A percentile compares a stretch with the other conserved stretches of the same genome.
phyloP scores from a whole-genome alignment of 2,113 vertebrate genomes.

The Tachysurus vachellii region DNA sequence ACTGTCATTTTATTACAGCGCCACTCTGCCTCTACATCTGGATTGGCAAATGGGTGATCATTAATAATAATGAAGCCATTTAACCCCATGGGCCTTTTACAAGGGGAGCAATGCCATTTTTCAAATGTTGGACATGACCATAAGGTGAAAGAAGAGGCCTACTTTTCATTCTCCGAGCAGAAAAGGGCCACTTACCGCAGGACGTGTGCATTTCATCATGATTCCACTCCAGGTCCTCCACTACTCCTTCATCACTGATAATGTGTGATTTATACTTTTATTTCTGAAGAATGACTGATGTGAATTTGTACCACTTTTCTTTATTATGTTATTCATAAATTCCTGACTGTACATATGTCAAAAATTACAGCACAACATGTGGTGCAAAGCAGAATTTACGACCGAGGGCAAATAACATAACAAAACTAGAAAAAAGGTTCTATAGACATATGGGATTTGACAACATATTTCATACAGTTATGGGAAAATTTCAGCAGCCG shows the following conservation, averaged over 20 bases:
- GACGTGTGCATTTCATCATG: slow-evolving; percentile 54
- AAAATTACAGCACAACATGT: slow-evolving; percentile 40
- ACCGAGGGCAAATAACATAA: slow-evolving; percentile 31
- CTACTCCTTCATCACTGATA: slow-evolving; percentile 48
- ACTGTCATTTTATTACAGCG: slow-evolving; percentile 73
- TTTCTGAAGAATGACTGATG: slow-evolving; percentile 51
- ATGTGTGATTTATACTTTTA: slow-evolving; percentile 56
- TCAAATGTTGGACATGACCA: slow-evolving; percentile 75
- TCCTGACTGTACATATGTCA: slow-evolving; percentile 31
- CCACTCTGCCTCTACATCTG: slow-evolving; percentile 70
- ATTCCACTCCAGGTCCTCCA: slow-evolving; percentile 46
- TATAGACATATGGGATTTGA: slow-evolving; percentile 11
- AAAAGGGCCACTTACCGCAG: slow-evolving; percentile 51
- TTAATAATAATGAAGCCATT: slow-evolving; percentile 89
- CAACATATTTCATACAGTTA: slow-evolving; percentile 29
- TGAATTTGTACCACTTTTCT: slow-evolving; percentile 37
- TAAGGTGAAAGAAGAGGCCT: slow-evolving; percentile 70
- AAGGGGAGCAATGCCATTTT: slow-evolving; percentile 78
- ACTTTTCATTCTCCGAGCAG: slow-evolving; percentile 71
- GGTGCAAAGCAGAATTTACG: slow-evolving; percentile 41
- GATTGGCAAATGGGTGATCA: slow-evolving; percentile 76
- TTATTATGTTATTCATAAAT: slow-evolving; percentile 47
- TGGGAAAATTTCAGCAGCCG: slow-evolving; percentile 12
- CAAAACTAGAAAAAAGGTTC: slow-evolving; percentile 13
- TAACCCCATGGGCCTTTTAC: slow-evolving; percentile 80